phyloP scores from a whole-genome alignment of 2,113 vertebrate genomes.

The Ginglymostoma cirratum region DNA sequence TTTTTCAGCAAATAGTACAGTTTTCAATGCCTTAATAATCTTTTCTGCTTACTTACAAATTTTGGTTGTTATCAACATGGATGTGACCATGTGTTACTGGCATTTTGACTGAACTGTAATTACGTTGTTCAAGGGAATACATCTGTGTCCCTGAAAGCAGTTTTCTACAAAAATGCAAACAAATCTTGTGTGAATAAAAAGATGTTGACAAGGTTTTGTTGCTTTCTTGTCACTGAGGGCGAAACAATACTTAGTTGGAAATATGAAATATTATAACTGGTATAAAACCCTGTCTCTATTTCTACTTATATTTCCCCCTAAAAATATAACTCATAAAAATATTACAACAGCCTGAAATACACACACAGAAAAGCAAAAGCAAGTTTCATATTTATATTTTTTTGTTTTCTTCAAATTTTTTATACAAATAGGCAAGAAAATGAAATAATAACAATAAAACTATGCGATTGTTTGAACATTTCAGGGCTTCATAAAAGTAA shows the following conservation, averaged over 20 bases:
- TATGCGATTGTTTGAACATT: not conserved
- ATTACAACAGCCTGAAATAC: slow-evolving; percentile 30
- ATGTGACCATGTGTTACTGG: not conserved
- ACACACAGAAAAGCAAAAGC: slow-evolving; percentile 37
- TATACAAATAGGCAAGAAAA: slow-evolving; percentile 32
- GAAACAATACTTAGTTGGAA: slow-evolving; percentile 16
- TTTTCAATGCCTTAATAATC: slow-evolving; percentile 12
- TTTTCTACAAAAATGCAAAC: slow-evolving; percentile 35
- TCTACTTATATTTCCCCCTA: slow-evolving; percentile 16
- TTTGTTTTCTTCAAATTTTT: not conserved
- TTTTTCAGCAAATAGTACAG: slow-evolving; percentile 35
- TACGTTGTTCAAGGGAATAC: not conserved
- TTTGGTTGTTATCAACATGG: slow-evolving; percentile 21
- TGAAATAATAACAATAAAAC: slow-evolving; percentile 28
- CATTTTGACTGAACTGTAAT: slow-evolving; percentile 10
- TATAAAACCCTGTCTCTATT: slow-evolving; percentile 27
- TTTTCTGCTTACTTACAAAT: slow-evolving; percentile 17
- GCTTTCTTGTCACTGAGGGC: slow-evolving; percentile 18
- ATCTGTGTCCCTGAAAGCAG: slow-evolving; percentile 13
- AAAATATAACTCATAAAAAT: slow-evolving; percentile 33
- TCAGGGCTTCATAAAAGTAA: slow-evolving; percentile 35
- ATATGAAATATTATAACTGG: slow-evolving; percentile 6
- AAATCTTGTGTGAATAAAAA: not conserved
- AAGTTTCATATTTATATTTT: slow-evolving; percentile 26
- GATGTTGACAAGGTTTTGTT: not conserved